Percentiles rank a stretch among this genome's conserved stretches.
Evolutionary conservation across 2,113 vertebrate genomes (phyloP).

Genomic region (Tapirus terrestris): DNA sequence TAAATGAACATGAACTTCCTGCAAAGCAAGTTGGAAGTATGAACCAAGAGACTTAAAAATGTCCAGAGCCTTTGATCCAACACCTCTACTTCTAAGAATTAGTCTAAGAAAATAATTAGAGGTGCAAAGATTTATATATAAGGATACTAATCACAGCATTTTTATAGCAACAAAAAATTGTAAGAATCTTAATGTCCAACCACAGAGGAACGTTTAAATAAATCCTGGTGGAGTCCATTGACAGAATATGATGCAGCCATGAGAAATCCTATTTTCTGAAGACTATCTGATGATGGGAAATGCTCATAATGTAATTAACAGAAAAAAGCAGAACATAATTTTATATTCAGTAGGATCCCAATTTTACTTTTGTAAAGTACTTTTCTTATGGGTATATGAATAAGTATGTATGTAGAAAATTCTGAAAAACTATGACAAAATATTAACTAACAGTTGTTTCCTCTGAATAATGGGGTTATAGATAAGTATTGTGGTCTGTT

Average conservation of each 20-base stretch:
- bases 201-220: not conserved
- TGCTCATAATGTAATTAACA: not conserved
- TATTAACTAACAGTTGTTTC: not conserved
- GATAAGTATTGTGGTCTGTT: not conserved
- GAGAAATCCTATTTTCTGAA: not conserved
- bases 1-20: not conserved
- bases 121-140: not conserved
- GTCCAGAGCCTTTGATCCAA: not conserved
- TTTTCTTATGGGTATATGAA: not conserved
- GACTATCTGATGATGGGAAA: not conserved
- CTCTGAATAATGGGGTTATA: not conserved
- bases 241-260: not conserved
- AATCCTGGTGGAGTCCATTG: not conserved
- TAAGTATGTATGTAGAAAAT: not conserved
- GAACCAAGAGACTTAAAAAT: not conserved
- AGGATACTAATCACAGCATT: not conserved
- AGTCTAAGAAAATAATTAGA: not conserved
- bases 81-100: not conserved
- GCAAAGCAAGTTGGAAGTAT: not conserved
- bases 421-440: constrained; percentile 26
- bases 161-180: not conserved
- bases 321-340: not conserved
- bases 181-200: not conserved
- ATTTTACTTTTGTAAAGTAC: not conserved
- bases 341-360: not conserved